Evolutionary conservation across 2,797 vertebrate species (phyloP).

Genomic region (Sebastes alutus): DNA sequence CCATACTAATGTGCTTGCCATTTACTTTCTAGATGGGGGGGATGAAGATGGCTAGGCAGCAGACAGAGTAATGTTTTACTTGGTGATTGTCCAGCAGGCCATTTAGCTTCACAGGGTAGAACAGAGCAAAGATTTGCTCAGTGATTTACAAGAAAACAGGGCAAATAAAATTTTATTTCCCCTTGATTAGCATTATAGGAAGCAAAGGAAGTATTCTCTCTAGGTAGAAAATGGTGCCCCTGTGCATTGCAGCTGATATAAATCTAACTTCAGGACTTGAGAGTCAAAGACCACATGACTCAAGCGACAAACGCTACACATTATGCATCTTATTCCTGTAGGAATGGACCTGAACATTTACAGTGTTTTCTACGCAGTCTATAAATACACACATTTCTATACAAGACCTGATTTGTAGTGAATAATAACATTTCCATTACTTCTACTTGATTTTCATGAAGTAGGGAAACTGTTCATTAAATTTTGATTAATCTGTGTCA

Average conservation of each 20-base stretch:
- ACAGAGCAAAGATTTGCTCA: constrained; percentile 74
- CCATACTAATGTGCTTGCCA: constrained; percentile 83
- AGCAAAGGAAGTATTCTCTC: constrained; percentile 58
- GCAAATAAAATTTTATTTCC: constrained; percentile 68
- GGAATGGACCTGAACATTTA: not conserved
- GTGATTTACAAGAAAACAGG: constrained; percentile 73
- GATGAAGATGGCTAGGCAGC: constrained; percentile 69
- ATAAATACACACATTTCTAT: constrained; percentile 3
- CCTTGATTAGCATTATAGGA: constrained; percentile 69
- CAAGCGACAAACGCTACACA: not conserved
- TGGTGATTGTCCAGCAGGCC: constrained; percentile 67
- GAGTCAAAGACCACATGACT: constrained; percentile 2
- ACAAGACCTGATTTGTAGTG: constrained; percentile 20
- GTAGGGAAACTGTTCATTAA: constrained; percentile 48
- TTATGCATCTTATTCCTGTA: not conserved
- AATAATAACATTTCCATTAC: constrained; percentile 47
- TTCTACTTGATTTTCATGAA: constrained; percentile 49
- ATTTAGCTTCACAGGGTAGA: constrained; percentile 66
- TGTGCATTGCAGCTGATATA: constrained; percentile 49
- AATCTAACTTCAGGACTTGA: constrained; percentile 34
- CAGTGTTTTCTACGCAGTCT: not conserved
- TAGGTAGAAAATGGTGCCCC: constrained; percentile 42
- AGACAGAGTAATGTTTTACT: constrained; percentile 68
- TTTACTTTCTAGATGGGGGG: constrained; percentile 78
- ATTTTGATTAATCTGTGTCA: constrained; percentile 59